Percentiles rank a stretch among this genome's conserved stretches.
phyloP scores from a whole-genome alignment of 2,113 vertebrate genomes.

The Eonycteris spelaea region DNA sequence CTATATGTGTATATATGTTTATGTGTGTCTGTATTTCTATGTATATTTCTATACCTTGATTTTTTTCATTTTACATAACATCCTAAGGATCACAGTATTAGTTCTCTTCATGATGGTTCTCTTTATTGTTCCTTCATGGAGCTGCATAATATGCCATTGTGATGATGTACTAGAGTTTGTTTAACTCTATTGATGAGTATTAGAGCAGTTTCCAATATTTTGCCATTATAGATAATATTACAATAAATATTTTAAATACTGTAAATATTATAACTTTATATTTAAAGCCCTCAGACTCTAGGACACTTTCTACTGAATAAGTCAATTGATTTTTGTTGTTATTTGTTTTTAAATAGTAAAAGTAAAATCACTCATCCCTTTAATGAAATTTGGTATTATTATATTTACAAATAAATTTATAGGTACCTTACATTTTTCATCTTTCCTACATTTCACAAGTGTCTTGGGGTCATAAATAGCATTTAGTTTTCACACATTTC shows the following conservation, averaged over 20 bases:
- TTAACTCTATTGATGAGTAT: neutral
- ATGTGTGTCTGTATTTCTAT: neutral
- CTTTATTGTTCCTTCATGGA: neutral
- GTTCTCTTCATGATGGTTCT: neutral
- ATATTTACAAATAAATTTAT: neutral
- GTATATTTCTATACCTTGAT: neutral
- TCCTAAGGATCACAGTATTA: neutral
- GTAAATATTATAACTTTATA: neutral
- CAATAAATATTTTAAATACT: neutral
- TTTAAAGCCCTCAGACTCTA: neutral
- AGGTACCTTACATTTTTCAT: neutral
- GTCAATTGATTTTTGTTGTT: neutral
- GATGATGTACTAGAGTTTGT: neutral
- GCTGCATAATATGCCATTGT: neutral
- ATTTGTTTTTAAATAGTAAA: neutral
- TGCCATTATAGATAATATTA: neutral
- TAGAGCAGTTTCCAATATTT: neutral
- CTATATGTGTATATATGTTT: neutral
- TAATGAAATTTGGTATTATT: neutral
- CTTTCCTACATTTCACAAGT: neutral
- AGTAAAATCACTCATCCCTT: neutral
- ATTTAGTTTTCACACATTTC: neutral
- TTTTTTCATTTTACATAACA: neutral
- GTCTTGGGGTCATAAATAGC: neutral
- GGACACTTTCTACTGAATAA: neutral